phyloP scores from a whole-genome alignment of 2,113 vertebrate genomes.

The Thymallus thymallus region DNA sequence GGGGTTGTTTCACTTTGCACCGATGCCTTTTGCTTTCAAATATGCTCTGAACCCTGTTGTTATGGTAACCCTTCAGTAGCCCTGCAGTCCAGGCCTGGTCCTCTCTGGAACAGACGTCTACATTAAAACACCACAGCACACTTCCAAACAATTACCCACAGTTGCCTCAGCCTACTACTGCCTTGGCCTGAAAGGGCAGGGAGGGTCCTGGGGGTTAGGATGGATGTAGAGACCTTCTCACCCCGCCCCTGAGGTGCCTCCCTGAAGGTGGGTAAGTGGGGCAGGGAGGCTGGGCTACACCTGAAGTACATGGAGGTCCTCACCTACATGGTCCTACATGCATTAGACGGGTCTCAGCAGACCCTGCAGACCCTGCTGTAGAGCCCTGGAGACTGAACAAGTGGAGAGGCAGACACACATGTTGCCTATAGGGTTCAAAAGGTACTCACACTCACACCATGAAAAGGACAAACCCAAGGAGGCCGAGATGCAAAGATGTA shows the following conservation, averaged over 20 bases:
- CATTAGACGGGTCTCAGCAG: conserved; percentile 39
- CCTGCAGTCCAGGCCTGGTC: background rate
- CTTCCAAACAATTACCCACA: conserved; percentile 57
- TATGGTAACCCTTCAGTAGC: conserved; percentile 4
- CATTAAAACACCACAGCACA: conserved; percentile 30
- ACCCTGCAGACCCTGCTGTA: conserved; percentile 16
- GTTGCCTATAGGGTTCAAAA: no score
- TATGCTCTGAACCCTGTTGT: background rate
- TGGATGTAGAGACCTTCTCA: conserved; percentile 58
- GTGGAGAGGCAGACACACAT: background rate
- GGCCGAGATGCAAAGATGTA: no score
- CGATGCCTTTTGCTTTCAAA: background rate
- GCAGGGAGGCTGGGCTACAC: conserved; percentile 41
- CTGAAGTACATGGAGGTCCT: conserved; percentile 53
- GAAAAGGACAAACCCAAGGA: no score
- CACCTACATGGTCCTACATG: conserved; percentile 36
- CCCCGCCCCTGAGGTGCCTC: conserved; percentile 28
- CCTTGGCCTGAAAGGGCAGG: conserved; percentile 45
- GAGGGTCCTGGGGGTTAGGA: conserved; percentile 19
- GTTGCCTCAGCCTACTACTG: conserved; percentile 37
- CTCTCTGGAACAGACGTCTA: conserved; percentile 6
- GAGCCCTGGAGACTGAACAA: conserved; percentile 17
- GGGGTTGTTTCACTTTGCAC: background rate
- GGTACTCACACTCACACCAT: no score
- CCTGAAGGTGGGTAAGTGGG: conserved; percentile 51